These are phyloP conservation scores for Phalanger gymnotis DNA, from an alignment of 2,797 vertebrate species.

Conservation along the genomic window DNA sequence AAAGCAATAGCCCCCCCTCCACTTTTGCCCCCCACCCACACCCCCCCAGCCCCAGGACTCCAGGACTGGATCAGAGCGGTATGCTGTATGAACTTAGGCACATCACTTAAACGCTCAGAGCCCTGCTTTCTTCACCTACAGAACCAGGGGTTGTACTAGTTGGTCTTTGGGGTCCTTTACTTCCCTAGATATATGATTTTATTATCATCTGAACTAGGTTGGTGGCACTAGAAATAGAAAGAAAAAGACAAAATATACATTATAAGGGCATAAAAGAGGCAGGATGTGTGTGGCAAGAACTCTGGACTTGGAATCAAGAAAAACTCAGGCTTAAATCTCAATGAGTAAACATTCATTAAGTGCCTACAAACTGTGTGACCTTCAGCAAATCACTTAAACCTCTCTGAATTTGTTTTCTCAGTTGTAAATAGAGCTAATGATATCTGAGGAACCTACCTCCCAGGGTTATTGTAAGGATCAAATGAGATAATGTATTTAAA, in stretches of 20 bases:
- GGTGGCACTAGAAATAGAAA: neutral
- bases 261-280: neutral
- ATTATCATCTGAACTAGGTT: neutral
- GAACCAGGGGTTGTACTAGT: neutral
- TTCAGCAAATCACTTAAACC: neutral
- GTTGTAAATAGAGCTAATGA: neutral
- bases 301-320: neutral
- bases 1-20: neutral
- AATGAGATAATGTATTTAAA: neutral
- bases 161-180: neutral
- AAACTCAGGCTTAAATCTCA: neutral
- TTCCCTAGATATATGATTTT: neutral
- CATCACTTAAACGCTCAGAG: neutral
- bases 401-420: neutral
- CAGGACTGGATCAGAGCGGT: neutral
- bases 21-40: neutral
- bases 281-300: neutral
- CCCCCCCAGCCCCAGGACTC: rapidly evolving
- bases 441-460: neutral
- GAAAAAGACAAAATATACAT: neutral
- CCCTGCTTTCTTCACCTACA: neutral
- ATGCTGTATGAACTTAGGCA: neutral
- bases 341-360: neutral
- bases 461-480: neutral
- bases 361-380: neutral